Evolutionary conservation across 2,797 vertebrate species (phyloP), one percentile per base, ranked within the genome.

Genomic region (Cynopterus sphinx): DNA sequence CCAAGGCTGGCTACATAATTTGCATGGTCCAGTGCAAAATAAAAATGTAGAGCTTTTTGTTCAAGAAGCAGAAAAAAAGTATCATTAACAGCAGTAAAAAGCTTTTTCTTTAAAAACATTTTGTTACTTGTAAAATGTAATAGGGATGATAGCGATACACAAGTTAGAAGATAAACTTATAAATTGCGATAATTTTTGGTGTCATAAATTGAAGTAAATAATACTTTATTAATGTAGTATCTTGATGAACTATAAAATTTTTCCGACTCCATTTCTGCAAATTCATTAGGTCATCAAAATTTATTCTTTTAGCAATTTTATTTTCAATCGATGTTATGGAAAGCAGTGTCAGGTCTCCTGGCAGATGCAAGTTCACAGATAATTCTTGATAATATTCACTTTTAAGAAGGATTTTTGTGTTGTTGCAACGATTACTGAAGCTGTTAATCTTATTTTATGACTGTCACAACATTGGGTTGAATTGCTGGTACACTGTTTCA

Each of bases 1-100:
- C 59, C 85, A 90, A 51, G 17, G 22, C 49, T 74, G 46, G 41
- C 26, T 83, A 36, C 26, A 55, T 82, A 73, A 94, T 92, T 89
- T 94, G 65, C 70, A 90, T 36, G 53, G 85, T 71, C 46, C 73
- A 83, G 21, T 49, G 57, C n/a, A 90, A 83, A 92, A 90, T 70
- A 26, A 87, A 91, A 84, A 94, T 84, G 24, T 2, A 46, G 22
- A 36, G 1, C 39, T 92, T 57, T 26, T 57, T 90, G 17, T 92
- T 73, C 53, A 57, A 83, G 59, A 61, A 43, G n/a, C 43, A 87
- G 43, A 19, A 75, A 74, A 59, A 57, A 78, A 78, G 17, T 55
- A 7, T 33, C 67, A 51, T 75, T 51, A 70, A 75, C 13, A 26
- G 31, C 71, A 92, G 31, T 79, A 36, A 78, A 94, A 92, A 41